Conservation (phyloP, 2,888 invertebrate species). For the Seira ritae region DNA sequence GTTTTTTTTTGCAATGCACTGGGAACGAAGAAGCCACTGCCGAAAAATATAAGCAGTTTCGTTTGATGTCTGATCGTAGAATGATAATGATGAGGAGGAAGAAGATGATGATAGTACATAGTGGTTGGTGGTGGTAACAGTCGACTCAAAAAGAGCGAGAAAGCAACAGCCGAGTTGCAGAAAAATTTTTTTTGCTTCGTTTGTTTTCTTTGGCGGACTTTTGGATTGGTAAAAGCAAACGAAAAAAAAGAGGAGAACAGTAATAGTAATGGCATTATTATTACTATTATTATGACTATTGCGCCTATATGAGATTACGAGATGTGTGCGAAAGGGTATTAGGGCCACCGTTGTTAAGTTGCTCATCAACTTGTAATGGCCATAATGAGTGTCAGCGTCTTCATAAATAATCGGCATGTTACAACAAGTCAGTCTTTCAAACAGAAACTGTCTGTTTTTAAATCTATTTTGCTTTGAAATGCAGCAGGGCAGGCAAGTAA, state of each 20-base stretch:
- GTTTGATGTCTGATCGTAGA: background rate
- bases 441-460: background rate
- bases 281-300: constrained; percentile 55
- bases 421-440: constrained; percentile 44
- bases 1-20: background rate
- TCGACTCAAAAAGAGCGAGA: background rate
- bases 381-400: constrained; percentile 67
- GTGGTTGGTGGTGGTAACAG: too few relatives aligned
- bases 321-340: constrained; percentile 60
- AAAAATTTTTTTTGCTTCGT: too few relatives aligned
- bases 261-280: constrained; percentile 50
- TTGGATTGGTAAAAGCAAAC: background rate
- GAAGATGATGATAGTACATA: background rate
- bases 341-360: constrained; percentile 60
- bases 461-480: too few relatives aligned
- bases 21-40: background rate
- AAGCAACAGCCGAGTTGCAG: background rate
- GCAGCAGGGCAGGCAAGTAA: too few relatives aligned
- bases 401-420: constrained; percentile 66
- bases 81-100: background rate
- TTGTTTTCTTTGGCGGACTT: background rate
- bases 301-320: constrained; percentile 54
- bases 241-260: constrained; percentile 23
- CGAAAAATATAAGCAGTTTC: background rate
- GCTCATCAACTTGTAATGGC: constrained; percentile 65